Percentiles rank a stretch among this genome's conserved stretches.
Evolutionary conservation across 2,113 vertebrate genomes (phyloP).

Genomic region (Corythornis vintsioides): DNA sequence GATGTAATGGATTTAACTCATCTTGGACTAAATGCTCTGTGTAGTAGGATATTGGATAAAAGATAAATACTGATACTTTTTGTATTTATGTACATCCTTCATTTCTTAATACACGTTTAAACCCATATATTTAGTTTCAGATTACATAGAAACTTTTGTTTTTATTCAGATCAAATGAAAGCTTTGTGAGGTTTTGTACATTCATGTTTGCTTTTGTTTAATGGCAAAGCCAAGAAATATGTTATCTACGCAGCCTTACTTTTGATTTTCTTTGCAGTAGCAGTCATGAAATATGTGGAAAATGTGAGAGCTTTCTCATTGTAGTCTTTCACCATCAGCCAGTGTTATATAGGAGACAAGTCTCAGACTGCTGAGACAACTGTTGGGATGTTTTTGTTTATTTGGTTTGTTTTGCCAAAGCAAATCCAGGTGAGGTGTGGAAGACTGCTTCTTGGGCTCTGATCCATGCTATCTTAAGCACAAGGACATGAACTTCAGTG

Average conservation of each 20-base stretch:
- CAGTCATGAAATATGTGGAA: background rate
- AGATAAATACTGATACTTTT: rapidly evolving
- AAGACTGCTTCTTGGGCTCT: background rate
- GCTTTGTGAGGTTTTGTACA: background rate
- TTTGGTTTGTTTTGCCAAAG: background rate
- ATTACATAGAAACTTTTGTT: background rate
- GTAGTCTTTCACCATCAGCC: background rate
- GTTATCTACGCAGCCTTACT: background rate
- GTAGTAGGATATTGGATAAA: background rate
- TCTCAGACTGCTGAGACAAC: background rate
- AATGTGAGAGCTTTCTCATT: background rate
- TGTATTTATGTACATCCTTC: background rate
- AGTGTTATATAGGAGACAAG: background rate
- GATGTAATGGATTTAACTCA: background rate
- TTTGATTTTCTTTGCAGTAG: background rate
- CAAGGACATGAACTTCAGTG: background rate
- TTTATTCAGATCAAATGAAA: too few relatives aligned
- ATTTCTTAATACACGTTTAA: background rate
- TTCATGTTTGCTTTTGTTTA: background rate
- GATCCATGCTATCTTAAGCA: background rate
- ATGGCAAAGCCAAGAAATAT: background rate
- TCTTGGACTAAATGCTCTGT: background rate
- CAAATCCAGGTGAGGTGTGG: background rate
- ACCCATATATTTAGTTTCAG: background rate
- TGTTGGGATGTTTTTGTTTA: background rate